phyloP scores from a whole-genome alignment of 1,140 invertebrate genomes.

The Aphidius gifuensis region DNA sequence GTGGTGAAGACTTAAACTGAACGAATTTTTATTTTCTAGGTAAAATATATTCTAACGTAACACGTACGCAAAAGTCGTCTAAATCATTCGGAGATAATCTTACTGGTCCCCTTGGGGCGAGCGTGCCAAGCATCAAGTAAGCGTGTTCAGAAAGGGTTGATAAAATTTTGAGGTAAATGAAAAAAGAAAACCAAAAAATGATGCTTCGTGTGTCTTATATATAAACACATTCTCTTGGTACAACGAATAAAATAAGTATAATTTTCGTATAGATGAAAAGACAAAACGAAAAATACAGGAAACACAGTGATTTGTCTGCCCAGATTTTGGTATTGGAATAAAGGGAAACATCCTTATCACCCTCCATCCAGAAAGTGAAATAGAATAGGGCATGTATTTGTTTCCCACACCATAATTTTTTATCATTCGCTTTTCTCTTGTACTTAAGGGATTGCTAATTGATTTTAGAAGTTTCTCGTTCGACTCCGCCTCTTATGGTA shows the following conservation, averaged over 20 bases:
- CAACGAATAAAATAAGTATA: too few relatives aligned
- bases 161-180: too few relatives aligned
- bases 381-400: conserved; percentile 8
- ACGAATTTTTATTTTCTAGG: neutral
- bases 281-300: conserved; percentile 11
- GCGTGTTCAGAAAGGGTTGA: too few relatives aligned
- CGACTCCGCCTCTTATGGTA: conserved; percentile 8
- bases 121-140: too few relatives aligned
- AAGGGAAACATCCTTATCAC: conserved; percentile 31
- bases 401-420: neutral
- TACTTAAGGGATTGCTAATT: conserved; percentile 42
- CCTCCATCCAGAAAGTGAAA: conserved; percentile 23
- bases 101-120: too few relatives aligned
- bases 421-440: neutral
- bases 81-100: too few relatives aligned
- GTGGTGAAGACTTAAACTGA: too few relatives aligned
- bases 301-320: conserved; percentile 34
- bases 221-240: too few relatives aligned
- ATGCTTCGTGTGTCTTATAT: too few relatives aligned
- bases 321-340: conserved; percentile 34
- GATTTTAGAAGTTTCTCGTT: conserved; percentile 40
- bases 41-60: neutral
- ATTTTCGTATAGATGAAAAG: neutral
- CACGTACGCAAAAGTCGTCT: too few relatives aligned
- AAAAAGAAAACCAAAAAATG: too few relatives aligned